phyloP scores from a whole-genome alignment of 1,140 invertebrate species.

The Acromyrmex charruanus region DNA sequence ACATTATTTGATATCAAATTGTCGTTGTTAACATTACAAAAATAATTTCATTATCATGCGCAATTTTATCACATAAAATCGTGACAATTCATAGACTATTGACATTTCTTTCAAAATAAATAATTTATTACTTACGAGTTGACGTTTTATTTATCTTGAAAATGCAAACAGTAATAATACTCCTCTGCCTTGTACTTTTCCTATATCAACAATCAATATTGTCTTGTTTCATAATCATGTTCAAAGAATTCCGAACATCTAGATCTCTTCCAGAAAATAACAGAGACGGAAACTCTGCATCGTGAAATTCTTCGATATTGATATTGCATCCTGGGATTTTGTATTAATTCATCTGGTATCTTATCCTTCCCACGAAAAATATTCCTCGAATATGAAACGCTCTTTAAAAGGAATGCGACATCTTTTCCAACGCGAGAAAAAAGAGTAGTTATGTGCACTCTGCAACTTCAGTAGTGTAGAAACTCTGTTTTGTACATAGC shows the following conservation, averaged over 20 bases:
- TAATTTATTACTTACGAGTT: background rate
- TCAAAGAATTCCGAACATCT: background rate
- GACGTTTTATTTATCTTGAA: background rate
- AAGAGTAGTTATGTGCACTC: background rate
- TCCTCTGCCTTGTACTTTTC: background rate
- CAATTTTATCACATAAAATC: background rate
- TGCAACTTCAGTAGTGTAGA: background rate
- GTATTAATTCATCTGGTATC: conserved; percentile 9
- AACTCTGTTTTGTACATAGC: conserved; percentile 13
- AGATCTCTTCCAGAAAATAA: background rate
- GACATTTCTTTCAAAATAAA: conserved; percentile 4
- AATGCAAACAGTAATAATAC: background rate
- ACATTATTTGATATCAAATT: background rate
- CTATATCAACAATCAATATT: conserved; percentile 19
- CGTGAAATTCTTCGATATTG: conserved; percentile 44
- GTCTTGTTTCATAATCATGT: background rate
- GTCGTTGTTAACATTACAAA: background rate
- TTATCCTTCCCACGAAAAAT: background rate
- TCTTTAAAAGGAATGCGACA: conserved; percentile 3
- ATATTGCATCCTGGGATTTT: background rate
- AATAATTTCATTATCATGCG: background rate
- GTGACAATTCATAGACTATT: background rate
- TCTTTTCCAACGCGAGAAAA: conserved; percentile 2
- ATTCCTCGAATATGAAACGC: conserved; percentile 6
- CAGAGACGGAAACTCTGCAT: background rate